A percentile compares a stretch with the other conserved stretches of the same genome.
phyloP scores from a whole-genome alignment of 1,140 invertebrate species.

The Nomia melanderi region DNA sequence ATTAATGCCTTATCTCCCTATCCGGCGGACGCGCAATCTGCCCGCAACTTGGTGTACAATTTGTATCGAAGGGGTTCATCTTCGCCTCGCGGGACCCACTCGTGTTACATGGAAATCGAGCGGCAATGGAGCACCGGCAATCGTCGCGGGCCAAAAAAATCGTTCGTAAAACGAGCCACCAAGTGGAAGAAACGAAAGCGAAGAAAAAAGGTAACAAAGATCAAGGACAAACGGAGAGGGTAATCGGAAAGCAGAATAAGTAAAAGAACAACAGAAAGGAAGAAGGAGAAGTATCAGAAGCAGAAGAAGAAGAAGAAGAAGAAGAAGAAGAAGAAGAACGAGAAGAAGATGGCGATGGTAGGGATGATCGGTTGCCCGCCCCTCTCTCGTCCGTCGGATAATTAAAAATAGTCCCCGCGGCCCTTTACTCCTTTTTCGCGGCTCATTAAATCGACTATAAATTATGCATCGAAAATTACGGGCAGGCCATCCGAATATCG shows the following conservation, averaged over 20 bases:
- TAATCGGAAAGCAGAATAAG: too few relatives aligned
- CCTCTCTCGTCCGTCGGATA: conserved; percentile 70
- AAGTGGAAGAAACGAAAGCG: too few relatives aligned
- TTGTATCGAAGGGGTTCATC: neutral
- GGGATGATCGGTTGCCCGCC: conserved; percentile 41
- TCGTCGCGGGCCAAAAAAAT: conserved; percentile 21
- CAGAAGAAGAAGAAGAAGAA: too few relatives aligned
- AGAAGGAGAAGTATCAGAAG: too few relatives aligned
- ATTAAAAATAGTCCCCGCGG: conserved; percentile 80
- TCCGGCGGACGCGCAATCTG: neutral
- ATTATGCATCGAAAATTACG: conserved; percentile 82
- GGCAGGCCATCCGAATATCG: conserved; percentile 76
- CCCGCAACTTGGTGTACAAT: neutral
- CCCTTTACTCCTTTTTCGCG: conserved; percentile 77
- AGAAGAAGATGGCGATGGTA: conserved; percentile 5
- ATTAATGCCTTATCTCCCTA: conserved; percentile 17
- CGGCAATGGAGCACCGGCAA: conserved; percentile 42
- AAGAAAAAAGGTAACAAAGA: too few relatives aligned
- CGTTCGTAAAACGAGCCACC: too few relatives aligned
- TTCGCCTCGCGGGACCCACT: neutral
- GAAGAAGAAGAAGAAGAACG: too few relatives aligned
- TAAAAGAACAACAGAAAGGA: too few relatives aligned
- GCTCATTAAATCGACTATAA: conserved; percentile 81
- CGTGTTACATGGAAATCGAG: neutral
- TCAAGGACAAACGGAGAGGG: neutral